Evolutionary conservation across 2,113 vertebrate genomes (phyloP).

Genomic region (Synodontis membranacea): DNA sequence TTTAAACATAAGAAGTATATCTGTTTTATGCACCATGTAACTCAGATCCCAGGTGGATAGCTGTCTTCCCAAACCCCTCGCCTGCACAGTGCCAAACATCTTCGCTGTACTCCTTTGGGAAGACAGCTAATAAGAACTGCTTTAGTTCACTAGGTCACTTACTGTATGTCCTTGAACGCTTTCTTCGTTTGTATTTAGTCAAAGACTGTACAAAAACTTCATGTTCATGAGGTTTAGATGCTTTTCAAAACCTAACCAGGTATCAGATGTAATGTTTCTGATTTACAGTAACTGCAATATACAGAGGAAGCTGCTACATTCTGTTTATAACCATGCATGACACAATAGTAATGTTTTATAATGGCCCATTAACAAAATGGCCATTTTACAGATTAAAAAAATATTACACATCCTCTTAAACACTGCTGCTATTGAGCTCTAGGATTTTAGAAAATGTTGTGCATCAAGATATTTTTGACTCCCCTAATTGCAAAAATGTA

Average conservation of each 20-base stretch:
- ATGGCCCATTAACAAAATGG: not conserved
- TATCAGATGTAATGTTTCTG: not conserved
- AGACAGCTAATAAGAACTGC: slow-evolving; percentile 27
- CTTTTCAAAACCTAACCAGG: not conserved
- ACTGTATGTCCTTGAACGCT: not conserved
- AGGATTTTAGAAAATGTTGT: not conserved
- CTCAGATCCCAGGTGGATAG: slow-evolving; percentile 13
- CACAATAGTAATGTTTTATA: not conserved
- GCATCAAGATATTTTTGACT: not conserved
- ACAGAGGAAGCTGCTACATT: not conserved
- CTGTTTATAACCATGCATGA: not conserved
- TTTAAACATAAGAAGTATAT: slow-evolving; percentile 18
- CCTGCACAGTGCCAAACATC: not conserved
- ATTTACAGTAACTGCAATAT: not conserved
- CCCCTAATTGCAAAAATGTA: slow-evolving; percentile 8
- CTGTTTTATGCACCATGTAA: slow-evolving; percentile 19
- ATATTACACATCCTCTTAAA: not conserved
- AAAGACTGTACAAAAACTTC: not conserved
- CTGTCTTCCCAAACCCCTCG: not conserved
- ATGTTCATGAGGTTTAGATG: not conserved
- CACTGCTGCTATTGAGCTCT: not conserved
- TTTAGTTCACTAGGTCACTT: slow-evolving; percentile 34
- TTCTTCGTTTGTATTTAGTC: not conserved
- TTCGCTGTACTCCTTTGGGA: not conserved
- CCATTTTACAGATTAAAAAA: not conserved